phyloP scores from a whole-genome alignment of 2,797 vertebrate genomes.

The Nasua narica region DNA sequence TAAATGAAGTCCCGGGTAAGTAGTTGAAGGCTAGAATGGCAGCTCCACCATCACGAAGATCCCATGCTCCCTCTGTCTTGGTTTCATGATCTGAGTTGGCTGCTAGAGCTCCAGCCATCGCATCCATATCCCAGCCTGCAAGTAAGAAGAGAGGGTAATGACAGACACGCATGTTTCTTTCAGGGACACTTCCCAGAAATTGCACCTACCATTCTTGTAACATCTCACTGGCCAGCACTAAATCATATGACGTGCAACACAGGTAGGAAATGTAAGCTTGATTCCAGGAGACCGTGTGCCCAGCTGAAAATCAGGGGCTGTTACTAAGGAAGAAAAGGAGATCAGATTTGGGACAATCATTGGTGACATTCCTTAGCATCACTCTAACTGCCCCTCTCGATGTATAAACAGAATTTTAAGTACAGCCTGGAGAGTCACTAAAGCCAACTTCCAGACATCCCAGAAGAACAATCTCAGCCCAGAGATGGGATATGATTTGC shows the following conservation, averaged over 20 bases:
- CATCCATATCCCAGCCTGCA: neutral
- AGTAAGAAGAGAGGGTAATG: neutral
- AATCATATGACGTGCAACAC: neutral
- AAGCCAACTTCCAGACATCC: neutral
- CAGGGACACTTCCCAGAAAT: neutral
- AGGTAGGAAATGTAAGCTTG: neutral
- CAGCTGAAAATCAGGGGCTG: neutral
- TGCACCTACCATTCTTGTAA: neutral
- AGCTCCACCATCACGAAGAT: neutral
- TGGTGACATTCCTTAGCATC: neutral
- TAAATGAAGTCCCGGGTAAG: neutral
- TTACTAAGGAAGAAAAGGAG: neutral
- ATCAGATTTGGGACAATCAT: neutral
- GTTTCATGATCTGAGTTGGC: neutral
- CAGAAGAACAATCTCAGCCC: neutral
- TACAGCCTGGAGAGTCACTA: neutral
- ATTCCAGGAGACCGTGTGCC: neutral
- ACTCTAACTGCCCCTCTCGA: neutral
- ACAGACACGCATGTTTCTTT: neutral
- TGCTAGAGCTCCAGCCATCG: slow-evolving; percentile 12
- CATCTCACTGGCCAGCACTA: neutral
- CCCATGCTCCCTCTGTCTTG: neutral
- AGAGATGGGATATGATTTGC: neutral
- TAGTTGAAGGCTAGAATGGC: neutral
- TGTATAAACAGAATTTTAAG: neutral